Evolutionary conservation across 2,797 vertebrate species (phyloP), one percentile per base, ranked within the genome.

Genomic region (Loris lydekkerianus): DNA sequence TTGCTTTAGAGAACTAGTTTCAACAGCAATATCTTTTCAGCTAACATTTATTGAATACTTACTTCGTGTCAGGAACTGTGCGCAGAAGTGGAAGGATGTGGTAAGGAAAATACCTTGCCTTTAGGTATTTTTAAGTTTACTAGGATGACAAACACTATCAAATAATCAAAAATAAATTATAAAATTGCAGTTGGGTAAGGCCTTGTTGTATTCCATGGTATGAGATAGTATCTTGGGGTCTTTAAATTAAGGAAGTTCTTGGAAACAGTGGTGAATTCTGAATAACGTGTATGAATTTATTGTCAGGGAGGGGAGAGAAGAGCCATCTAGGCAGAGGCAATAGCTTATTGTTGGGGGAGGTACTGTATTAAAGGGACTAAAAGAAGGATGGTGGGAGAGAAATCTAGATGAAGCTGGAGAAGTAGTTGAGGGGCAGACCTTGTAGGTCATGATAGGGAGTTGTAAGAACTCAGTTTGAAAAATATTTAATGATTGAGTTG

Each of bases 61-160:
- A 53, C 65, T 95, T 87, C 27, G 3, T 29, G 53, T 61, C 31
- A 83, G 43, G 43, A 80, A 34, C 49, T 61, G 21, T 73, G 49
- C 60, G 20, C 40, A 29, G 17, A 49, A 69, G 37, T 82, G 20
- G 25, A 86, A 76, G 65, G 67, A 46, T 70, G 34, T 60, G 67
- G 58, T 43, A 58, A 76, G 17, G 6, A n/a, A n/a, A 88, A 88
- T 88, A 70, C 61, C 58, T 73, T 86, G 75, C 37, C 56, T 31
- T 86, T 46, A 34, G 34, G 49, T 89, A 83, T 10, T 94, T 89
- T 94, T 56, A 73, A 73, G 25, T 86, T 78, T 91, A 34, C 56
- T 73, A 58, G 58, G 20, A 53, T 49, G 40, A 20, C 67, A 86
- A 70, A 77, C 31, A 46, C 60, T 53, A 63, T 88, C 40, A 92